phyloP scores from a whole-genome alignment of 2,888 invertebrate species.

The Archaeoteleia sp. region DNA sequence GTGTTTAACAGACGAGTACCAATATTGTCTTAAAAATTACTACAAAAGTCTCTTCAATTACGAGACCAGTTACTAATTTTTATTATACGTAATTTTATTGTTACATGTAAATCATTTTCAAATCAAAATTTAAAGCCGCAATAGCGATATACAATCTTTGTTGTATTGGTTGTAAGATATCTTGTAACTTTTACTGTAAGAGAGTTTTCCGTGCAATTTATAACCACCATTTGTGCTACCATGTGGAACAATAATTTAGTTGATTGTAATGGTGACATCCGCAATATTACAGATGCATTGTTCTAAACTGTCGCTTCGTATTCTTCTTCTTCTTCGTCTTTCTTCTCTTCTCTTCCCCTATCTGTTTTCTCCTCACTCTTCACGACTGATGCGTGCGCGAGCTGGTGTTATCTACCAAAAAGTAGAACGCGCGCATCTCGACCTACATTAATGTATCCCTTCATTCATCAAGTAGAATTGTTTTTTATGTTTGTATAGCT shows the following conservation, averaged over 20 bases:
- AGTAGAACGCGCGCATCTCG: slow-evolving; percentile 37
- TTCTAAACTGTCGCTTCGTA: slow-evolving; percentile 47
- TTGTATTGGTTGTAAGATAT: too few relatives aligned
- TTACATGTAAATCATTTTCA: too few relatives aligned
- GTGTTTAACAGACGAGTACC: too few relatives aligned
- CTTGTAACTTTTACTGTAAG: too few relatives aligned
- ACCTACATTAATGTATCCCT: slow-evolving; percentile 25
- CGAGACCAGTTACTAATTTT: too few relatives aligned
- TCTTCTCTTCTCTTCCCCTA: slow-evolving; percentile 35
- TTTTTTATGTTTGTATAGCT: too few relatives aligned
- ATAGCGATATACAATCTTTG: too few relatives aligned
- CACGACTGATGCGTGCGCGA: slow-evolving; percentile 1
- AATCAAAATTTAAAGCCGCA: too few relatives aligned
- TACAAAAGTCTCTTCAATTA: too few relatives aligned
- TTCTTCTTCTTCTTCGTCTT: slow-evolving; percentile 14
- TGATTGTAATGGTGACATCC: slow-evolving; percentile 59
- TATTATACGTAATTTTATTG: too few relatives aligned
- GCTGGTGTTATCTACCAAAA: slow-evolving; percentile 23
- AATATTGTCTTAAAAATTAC: too few relatives aligned
- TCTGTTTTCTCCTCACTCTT: neutral
- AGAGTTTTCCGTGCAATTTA: neutral
- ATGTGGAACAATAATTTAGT: slow-evolving; percentile 61
- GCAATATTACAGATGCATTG: slow-evolving; percentile 56
- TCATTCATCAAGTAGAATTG: neutral
- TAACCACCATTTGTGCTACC: slow-evolving; percentile 33